Evolutionary conservation across 2,797 vertebrate species (phyloP).

Genomic region (Heteromormyrus szaboi): DNA sequence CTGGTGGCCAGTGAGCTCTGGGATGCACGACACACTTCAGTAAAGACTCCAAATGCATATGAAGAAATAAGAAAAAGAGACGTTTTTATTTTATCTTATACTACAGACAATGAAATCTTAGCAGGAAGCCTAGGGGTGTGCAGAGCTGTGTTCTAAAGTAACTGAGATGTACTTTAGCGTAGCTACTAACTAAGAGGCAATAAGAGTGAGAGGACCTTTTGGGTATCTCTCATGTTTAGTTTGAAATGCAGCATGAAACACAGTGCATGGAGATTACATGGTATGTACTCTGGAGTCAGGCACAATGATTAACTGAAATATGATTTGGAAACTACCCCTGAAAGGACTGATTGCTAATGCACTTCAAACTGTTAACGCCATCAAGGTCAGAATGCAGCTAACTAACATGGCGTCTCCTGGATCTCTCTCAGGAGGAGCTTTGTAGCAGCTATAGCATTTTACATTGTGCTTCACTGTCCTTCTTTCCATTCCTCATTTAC

Average conservation of each 20-base stretch:
- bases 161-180: neutral
- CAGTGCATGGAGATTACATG: neutral
- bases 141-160: neutral
- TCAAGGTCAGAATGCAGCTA: neutral
- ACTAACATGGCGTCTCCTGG: neutral
- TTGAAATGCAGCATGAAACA: neutral
- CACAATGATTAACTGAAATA: neutral
- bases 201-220: neutral
- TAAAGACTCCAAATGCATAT: neutral
- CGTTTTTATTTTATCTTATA: neutral
- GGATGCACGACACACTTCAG: neutral
- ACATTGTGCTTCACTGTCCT: neutral
- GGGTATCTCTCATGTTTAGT: neutral
- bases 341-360: neutral
- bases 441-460: neutral
- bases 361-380: neutral
- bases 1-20: conserved; percentile 40
- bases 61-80: neutral
- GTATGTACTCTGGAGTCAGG: neutral
- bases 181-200: neutral
- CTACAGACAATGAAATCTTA: conserved; percentile 13
- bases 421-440: neutral
- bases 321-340: neutral
- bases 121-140: neutral
- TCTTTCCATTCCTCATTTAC: neutral